Evolutionary conservation across 2,797 vertebrate genomes (phyloP).

Genomic region (Melanotaenia boesemani): DNA sequence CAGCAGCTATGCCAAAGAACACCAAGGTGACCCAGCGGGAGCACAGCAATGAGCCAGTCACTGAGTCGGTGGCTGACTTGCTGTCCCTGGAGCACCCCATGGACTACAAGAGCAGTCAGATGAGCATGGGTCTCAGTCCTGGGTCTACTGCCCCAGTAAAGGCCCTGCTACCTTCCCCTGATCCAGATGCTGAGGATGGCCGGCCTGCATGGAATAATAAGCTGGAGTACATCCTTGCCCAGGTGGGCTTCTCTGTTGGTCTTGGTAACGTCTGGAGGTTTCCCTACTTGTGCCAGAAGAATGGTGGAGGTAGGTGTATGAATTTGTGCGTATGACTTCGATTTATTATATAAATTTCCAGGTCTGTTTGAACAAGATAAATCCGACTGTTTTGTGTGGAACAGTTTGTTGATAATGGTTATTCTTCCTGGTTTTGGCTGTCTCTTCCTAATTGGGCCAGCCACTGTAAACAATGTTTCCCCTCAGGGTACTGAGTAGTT

Average conservation of each 20-base stretch:
- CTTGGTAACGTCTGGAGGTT: constrained; percentile 98
- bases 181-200: constrained; percentile 86
- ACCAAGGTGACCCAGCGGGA: constrained; percentile 96
- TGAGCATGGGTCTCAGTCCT: constrained; percentile 87
- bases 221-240: constrained; percentile 96
- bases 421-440: constrained; percentile 21
- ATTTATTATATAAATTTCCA: neutral
- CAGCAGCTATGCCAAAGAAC: constrained; percentile 91
- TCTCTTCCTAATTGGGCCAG: constrained; percentile 28
- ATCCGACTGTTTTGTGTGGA: neutral
- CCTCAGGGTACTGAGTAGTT: constrained; percentile 10
- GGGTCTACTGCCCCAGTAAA: constrained; percentile 81
- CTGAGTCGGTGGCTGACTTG: constrained; percentile 95
- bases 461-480: constrained; percentile 25
- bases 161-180: constrained; percentile 81
- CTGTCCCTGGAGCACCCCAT: constrained; percentile 95
- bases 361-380: constrained; percentile 15
- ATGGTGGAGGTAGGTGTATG: constrained; percentile 92
- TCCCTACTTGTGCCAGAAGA: constrained; percentile 98
- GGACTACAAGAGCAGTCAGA: constrained; percentile 94
- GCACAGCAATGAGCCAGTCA: constrained; percentile 96
- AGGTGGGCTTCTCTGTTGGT: constrained; percentile 97
- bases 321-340: constrained; percentile 4
- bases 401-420: constrained; percentile 6
- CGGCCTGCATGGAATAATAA: constrained; percentile 98